Base-by-base conservation (phyloP, 2,888 invertebrate species). In the Campopleginae sp. region DNA sequence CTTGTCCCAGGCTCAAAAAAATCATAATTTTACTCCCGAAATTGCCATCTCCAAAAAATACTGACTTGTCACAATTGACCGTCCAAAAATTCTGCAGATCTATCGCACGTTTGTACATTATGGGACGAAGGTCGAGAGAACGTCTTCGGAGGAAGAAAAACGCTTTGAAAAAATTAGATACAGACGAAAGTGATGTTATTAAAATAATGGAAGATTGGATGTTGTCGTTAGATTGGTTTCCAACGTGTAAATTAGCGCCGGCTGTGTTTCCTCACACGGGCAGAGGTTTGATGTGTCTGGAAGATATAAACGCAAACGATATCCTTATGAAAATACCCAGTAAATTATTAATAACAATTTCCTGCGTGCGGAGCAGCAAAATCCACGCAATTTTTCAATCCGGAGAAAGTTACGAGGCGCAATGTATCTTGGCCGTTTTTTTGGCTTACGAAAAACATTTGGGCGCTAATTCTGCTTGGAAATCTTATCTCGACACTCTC, bases 381-480 rank as follows among this genome's bases (percentile, higher is more conserved):
- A 86, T 90, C 6, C 89, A 91, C 14, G 88, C 89, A 82, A 83
- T 92, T 61, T 90, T 91, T 87, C 79, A 86, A 68, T 77, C 61
- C 77, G 80, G 84, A 42, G 65, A 88, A 27, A 86, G 51, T 83
- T 91, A 90, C 46, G 89, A 82, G 89, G 96, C 97, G 88, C 97
- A 98, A 90, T 96, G 97, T 85, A 93, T 97, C 33, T 93, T 98
- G 88, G 95, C 97, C 6, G 94, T 96, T 84, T 98, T 97, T 94
- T 93, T 98, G 48, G 92, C 96, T 61, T 95, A 95, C 92, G 96
- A 98, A 91, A 95, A 94, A 88, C 95, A 96, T 89, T 94, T 95
- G 89, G 94, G 93, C 51, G 88, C 90, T 10, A 88, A 94, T 31
- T 96, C 96, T 0, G 92, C 93, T 76, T 96, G 96, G 96, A 92